phyloP scores from a whole-genome alignment of 2,797 vertebrate genomes.

The Staurois parvus region DNA sequence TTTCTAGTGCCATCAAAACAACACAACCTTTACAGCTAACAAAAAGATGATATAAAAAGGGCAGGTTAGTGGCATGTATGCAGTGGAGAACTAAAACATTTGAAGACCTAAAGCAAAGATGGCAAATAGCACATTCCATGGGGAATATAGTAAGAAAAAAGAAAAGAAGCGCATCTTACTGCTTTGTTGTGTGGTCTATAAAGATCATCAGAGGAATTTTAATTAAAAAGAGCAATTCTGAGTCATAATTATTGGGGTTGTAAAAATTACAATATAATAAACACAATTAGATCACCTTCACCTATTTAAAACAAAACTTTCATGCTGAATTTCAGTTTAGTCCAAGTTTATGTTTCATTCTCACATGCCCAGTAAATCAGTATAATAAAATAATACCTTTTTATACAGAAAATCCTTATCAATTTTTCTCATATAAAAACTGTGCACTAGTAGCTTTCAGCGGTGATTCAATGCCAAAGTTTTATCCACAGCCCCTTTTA shows the following conservation, averaged over 20 bases:
- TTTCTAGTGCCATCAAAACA: conserved; percentile 30
- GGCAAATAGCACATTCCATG: neutral
- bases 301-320: neutral
- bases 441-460: no score
- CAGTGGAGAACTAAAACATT: neutral
- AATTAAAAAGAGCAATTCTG: neutral
- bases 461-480: no score
- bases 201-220: neutral
- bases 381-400: no score
- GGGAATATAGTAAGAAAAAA: neutral
- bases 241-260: neutral
- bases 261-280: neutral
- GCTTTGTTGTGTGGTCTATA: neutral
- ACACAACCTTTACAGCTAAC: conserved; percentile 23
- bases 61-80: neutral
- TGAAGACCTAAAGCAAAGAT: neutral
- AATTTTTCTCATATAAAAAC: no score
- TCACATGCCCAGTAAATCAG: no score
- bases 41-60: neutral
- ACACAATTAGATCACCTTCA: neutral
- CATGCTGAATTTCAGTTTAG: neutral
- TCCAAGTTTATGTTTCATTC: no score
- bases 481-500: no score
- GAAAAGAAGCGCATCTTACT: neutral
- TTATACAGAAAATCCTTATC: no score